phyloP scores from a whole-genome alignment of 2,888 invertebrate genomes.

The Idaea straminata region DNA sequence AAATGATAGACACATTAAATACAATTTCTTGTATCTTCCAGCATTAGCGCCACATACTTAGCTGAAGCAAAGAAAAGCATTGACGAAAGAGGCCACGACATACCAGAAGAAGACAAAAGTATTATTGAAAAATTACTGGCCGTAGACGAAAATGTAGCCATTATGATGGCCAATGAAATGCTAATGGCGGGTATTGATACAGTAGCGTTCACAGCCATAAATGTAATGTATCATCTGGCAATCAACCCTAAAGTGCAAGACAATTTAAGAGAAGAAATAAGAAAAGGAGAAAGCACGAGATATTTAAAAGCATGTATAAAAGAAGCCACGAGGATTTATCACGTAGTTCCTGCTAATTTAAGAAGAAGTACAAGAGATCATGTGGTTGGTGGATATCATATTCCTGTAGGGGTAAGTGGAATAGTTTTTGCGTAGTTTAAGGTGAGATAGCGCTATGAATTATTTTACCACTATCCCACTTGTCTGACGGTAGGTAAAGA shows the following conservation, averaged over 20 bases:
- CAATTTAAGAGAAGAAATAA: constrained; percentile 61
- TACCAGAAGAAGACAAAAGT: constrained; percentile 78
- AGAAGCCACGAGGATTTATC: constrained; percentile 76
- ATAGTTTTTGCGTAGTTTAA: neutral
- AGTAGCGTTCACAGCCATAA: constrained; percentile 72
- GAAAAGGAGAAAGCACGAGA: constrained; percentile 41
- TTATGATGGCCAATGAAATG: constrained; percentile 85
- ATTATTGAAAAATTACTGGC: constrained; percentile 83
- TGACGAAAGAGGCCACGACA: constrained; percentile 45
- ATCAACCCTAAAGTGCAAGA: constrained; percentile 76
- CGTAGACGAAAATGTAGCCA: constrained; percentile 81
- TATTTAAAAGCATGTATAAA: constrained; percentile 84
- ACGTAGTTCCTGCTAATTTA: constrained; percentile 59
- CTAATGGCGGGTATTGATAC: constrained; percentile 86
- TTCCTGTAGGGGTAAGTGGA: constrained; percentile 65
- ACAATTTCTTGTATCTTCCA: constrained; percentile 31
- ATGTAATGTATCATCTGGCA: constrained; percentile 77
- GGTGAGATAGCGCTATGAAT: neutral
- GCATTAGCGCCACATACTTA: constrained; percentile 57
- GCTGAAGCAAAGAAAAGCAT: constrained; percentile 52
- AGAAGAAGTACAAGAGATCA: constrained; percentile 63
- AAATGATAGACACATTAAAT: neutral
- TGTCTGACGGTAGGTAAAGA: too few relatives aligned
- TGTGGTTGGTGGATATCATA: constrained; percentile 59
- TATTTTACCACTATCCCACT: neutral